phyloP scores from a whole-genome alignment of 1,140 invertebrate genomes.

The Anthonomus grandis region DNA sequence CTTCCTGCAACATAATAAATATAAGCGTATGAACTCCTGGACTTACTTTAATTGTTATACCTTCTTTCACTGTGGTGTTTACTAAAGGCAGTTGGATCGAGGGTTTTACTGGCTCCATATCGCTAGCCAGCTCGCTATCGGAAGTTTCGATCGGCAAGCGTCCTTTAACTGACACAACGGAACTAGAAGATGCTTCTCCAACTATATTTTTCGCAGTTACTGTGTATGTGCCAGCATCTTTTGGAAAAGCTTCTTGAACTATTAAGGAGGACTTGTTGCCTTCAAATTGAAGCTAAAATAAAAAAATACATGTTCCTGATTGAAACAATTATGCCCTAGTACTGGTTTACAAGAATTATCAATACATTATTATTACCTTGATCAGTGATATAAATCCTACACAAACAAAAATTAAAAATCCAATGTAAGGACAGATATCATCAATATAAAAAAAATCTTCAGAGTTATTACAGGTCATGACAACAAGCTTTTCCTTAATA shows the following conservation, averaged over 20 bases:
- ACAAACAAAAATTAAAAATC: conserved; percentile 13
- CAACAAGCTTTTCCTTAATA: too few species aligned
- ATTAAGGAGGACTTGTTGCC: conserved; percentile 60
- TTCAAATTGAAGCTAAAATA: conserved; percentile 58
- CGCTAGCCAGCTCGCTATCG: conserved; percentile 66
- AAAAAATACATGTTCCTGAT: conserved; percentile 4
- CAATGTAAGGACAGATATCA: conserved; percentile 16
- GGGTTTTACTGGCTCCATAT: conserved; percentile 69
- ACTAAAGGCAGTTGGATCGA: conserved; percentile 68
- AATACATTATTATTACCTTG: conserved; percentile 13
- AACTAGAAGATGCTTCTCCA: conserved; percentile 61
- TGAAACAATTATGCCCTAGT: background rate
- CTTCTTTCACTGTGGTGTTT: conserved; percentile 67
- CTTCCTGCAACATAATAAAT: conserved; percentile 48
- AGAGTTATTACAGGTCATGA: conserved; percentile 1
- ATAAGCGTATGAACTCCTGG: background rate
- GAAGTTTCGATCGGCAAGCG: conserved; percentile 68
- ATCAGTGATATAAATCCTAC: conserved; percentile 7
- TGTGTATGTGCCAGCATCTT: conserved; percentile 67
- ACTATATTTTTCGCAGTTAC: conserved; percentile 62
- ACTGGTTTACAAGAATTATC: background rate
- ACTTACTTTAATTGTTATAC: background rate
- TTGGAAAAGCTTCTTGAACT: conserved; percentile 66
- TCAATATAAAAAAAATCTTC: conserved; percentile 16
- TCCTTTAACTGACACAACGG: conserved; percentile 68